Percentiles rank a stretch among this genome's conserved stretches.
Conservation (phyloP, 2,113 vertebrate genomes). For the Tetraodon nigroviridis region DNA sequence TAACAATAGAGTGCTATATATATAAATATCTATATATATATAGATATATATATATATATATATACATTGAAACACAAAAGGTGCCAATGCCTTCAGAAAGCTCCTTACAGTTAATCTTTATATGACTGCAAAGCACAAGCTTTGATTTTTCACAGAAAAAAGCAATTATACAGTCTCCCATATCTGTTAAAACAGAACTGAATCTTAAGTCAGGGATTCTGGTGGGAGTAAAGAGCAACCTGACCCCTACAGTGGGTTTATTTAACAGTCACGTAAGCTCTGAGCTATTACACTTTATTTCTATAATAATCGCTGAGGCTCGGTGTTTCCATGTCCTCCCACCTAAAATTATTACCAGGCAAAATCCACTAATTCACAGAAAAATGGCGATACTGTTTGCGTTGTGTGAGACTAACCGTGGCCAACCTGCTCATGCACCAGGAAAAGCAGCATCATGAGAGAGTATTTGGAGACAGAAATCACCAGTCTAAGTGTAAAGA, state of each 20-base stretch:
- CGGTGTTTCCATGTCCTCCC: slow-evolving; percentile 41
- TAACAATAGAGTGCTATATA: too few relatives aligned
- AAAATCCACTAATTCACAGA: slow-evolving; percentile 37
- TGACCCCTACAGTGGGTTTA: slow-evolving; percentile 52
- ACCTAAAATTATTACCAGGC: slow-evolving; percentile 60
- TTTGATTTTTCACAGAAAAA: slow-evolving; percentile 4
- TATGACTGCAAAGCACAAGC: slow-evolving; percentile 18
- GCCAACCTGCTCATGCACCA: slow-evolving; percentile 6
- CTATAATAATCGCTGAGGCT: slow-evolving; percentile 40
- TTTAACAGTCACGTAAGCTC: slow-evolving; percentile 46
- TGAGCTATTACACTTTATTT: slow-evolving; percentile 58
- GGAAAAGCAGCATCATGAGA: slow-evolving; percentile 38
- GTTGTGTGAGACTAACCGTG: slow-evolving; percentile 41
- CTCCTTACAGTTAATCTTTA: neutral
- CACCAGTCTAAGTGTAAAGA: slow-evolving; percentile 32
- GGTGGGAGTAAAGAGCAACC: slow-evolving; percentile 35
- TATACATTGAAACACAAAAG: too few relatives aligned
- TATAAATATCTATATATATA: too few relatives aligned
- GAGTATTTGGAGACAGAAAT: slow-evolving; percentile 36
- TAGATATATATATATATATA: too few relatives aligned
- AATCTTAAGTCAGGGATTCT: slow-evolving; percentile 29
- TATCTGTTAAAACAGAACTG: slow-evolving; percentile 40
- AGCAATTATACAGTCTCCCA: slow-evolving; percentile 36
- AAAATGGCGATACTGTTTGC: slow-evolving; percentile 61
- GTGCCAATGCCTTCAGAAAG: neutral